phyloP scores from a whole-genome alignment of 1,140 invertebrate species.

The Mesaphorura yosii region DNA sequence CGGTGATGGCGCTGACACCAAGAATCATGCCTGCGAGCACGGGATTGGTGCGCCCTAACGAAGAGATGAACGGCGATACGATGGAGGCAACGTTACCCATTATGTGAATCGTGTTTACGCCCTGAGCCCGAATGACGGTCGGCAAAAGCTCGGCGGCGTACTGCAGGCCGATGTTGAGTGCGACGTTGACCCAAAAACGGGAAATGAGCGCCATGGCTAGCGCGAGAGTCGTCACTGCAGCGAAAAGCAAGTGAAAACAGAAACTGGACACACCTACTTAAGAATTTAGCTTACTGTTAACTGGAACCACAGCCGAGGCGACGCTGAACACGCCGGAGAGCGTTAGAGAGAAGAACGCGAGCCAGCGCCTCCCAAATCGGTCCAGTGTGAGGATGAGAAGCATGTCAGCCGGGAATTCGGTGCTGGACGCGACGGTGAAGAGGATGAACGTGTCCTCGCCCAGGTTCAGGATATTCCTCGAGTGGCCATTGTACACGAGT shows the following conservation, averaged over 20 bases:
- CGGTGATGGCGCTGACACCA: constrained; percentile 56
- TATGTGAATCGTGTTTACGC: constrained; percentile 69
- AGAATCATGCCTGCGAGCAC: constrained; percentile 60
- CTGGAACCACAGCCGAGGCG: constrained; percentile 54
- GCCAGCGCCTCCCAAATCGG: constrained; percentile 68
- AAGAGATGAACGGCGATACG: constrained; percentile 67
- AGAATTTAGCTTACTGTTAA: constrained; percentile 38
- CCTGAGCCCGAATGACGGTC: constrained; percentile 71
- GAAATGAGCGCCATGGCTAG: constrained; percentile 52
- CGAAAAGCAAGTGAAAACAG: constrained; percentile 1
- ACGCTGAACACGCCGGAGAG: constrained; percentile 68
- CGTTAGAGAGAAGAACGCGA: constrained; percentile 64
- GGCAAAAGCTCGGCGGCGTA: constrained; percentile 76
- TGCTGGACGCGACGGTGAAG: constrained; percentile 68
- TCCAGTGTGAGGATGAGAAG: constrained; percentile 66
- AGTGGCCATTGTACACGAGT: constrained; percentile 49
- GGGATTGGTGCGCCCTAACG: constrained; percentile 53
- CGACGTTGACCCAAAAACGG: constrained; percentile 70
- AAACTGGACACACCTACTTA: not conserved
- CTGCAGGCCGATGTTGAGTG: constrained; percentile 78
- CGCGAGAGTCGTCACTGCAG: not conserved
- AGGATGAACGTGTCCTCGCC: constrained; percentile 65
- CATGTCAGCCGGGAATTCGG: constrained; percentile 69
- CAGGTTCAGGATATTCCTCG: constrained; percentile 17
- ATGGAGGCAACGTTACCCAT: constrained; percentile 73